Conservation (phyloP, 1,140 invertebrate genomes). For the Meloidogyne chitwoodi region DNA sequence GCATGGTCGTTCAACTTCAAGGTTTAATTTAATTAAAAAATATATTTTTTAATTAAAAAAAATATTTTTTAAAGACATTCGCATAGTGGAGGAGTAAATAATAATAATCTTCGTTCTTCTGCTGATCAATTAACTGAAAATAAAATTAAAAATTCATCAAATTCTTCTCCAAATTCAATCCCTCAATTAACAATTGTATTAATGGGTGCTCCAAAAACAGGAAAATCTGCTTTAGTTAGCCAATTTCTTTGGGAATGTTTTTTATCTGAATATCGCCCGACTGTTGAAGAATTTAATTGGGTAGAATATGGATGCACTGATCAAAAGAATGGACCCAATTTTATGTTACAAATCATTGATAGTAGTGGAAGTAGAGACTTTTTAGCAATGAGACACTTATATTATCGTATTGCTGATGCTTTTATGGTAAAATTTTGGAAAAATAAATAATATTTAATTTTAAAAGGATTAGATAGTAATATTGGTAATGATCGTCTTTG, state of each 20-base stretch:
- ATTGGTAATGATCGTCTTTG: no score
- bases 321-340: neutral
- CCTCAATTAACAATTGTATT: conserved; percentile 39
- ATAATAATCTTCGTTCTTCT: neutral
- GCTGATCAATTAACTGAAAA: neutral
- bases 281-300: conserved; percentile 59
- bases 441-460: no score
- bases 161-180: neutral
- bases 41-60: neutral
- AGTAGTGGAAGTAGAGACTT: conserved; percentile 53
- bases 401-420: conserved; percentile 49
- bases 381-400: conserved; percentile 54
- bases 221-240: conserved; percentile 53
- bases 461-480: no score
- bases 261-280: conserved; percentile 47
- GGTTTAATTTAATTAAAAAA: neutral
- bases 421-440: conserved; percentile 47
- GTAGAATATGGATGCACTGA: conserved; percentile 51
- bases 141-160: conserved; percentile 3
- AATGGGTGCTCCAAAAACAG: conserved; percentile 42
- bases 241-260: conserved; percentile 57
- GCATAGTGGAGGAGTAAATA: neutral
- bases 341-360: conserved; percentile 43
- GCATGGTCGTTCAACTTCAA: neutral
- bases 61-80: conserved; percentile 10